Base-by-base conservation (phyloP, 2,113 vertebrate species). In the Chloropsis hardwickii region DNA sequence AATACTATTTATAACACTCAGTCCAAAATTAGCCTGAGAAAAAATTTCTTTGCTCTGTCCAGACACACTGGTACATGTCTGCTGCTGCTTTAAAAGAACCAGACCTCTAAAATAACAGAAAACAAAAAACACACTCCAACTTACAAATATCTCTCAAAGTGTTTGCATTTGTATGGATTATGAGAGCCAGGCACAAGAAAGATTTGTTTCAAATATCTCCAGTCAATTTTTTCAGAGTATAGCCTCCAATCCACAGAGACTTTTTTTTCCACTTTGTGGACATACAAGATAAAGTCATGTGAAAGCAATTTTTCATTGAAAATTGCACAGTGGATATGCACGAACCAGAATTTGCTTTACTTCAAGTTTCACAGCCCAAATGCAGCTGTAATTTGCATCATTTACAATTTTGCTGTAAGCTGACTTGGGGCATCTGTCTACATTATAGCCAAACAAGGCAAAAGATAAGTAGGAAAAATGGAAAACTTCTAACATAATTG, bases 401-500 rank as follows among this genome's bases (percentile, higher is more conserved):
- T 93, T 97, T 97, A 94, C 81, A 84, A 90, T 94, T 94, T 92
- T 96, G 47, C 37, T 78, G 25, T 88, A 67, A 95, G 78, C 4
- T 74, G 67, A 71, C 64, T 88, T 48, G 45, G 9, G 25, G 7
- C 48, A 96, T 95, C 64, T 90, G 72, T 97, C 79, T 93, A 62
- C 67, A 90, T 96, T 96, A 90, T 20, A 71, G 40, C 67, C 44
- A 84, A 62, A 81, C 11, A 19, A 56, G 31, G 44, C 48, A 70
- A 78, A 90, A 74, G 35, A 73, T 95, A 95, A 96, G 79, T 81
- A 95, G 79, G 85, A 94, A 94, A 95, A 97, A 96, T 96, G 7
- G 45, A 81, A 96, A 93, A 62, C 51, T 86, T 90, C 71, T 74
- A 88, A 51, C 17, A 20, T 54, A 83, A 90, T 96, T 78, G 44